Conservation (phyloP, 2,113 vertebrate genomes). For the Microcebus murinus region DNA sequence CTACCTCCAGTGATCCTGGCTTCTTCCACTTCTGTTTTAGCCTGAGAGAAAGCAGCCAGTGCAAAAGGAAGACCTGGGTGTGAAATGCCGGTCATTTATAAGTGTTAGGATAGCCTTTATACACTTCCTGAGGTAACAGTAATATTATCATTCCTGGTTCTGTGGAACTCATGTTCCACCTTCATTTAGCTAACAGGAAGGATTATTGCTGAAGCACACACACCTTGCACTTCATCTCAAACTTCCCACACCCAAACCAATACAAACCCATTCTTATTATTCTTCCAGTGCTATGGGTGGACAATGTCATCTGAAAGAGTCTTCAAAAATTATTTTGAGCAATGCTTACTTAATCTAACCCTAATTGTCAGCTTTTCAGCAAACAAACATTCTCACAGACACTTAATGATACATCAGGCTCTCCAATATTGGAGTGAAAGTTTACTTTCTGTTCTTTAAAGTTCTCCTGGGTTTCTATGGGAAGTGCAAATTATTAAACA, state of each 20-base stretch:
- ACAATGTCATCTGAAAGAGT: constrained; percentile 17
- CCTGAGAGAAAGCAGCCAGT: constrained; percentile 46
- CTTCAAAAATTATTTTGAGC: constrained; percentile 4
- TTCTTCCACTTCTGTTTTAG: constrained; percentile 48
- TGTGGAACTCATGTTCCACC: constrained; percentile 15
- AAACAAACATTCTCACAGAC: constrained; percentile 58
- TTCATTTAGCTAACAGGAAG: constrained; percentile 46
- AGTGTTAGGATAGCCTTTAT: neutral
- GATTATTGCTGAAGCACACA: constrained; percentile 42
- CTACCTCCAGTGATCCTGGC: neutral
- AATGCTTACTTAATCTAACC: constrained; percentile 4
- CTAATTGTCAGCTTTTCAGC: neutral
- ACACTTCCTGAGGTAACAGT: constrained; percentile 34
- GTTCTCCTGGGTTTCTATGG: neutral
- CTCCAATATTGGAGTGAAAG: constrained; percentile 32
- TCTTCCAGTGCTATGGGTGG: neutral
- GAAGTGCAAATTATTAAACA: neutral
- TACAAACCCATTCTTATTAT: neutral
- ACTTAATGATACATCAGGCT: neutral
- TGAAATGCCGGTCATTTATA: constrained; percentile 52
- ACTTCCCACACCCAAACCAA: neutral
- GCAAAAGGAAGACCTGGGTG: constrained; percentile 22
- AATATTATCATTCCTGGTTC: neutral
- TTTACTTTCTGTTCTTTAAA: constrained; percentile 56
- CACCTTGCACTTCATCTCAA: constrained; percentile 42